Evolutionary conservation across 2,797 vertebrate species (phyloP).

Genomic region (Petrocephalus sullivani): DNA sequence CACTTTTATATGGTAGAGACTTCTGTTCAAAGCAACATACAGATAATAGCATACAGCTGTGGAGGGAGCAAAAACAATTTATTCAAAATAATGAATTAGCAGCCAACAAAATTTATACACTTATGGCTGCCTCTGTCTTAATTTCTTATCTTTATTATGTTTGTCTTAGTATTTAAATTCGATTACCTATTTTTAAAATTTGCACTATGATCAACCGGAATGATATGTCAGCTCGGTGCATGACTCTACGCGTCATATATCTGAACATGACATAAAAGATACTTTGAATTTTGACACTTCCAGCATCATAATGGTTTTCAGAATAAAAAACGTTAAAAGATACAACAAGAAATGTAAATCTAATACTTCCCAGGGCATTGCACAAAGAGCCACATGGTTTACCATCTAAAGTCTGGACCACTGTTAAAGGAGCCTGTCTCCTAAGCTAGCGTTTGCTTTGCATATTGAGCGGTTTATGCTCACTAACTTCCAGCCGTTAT

Average conservation of each 20-base stretch:
- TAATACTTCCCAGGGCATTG: neutral
- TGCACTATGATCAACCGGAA: neutral
- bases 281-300: neutral
- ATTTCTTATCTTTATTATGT: neutral
- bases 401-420: neutral
- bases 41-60: neutral
- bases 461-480: slow-evolving; percentile 39
- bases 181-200: neutral
- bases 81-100: neutral
- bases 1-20: too few species aligned
- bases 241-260: neutral
- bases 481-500: slow-evolving; percentile 38
- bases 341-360: neutral
- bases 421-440: slow-evolving; percentile 28
- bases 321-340: neutral
- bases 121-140: neutral
- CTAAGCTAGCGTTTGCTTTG: slow-evolving; percentile 34
- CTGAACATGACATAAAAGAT: neutral
- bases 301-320: neutral
- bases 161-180: neutral
- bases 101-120: neutral
- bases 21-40: too few species aligned
- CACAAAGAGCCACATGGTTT: neutral
- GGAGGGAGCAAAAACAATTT: neutral
- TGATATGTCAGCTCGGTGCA: neutral